Conservation (phyloP, 2,797 vertebrate species). For the Brachymystax lenok region DNA sequence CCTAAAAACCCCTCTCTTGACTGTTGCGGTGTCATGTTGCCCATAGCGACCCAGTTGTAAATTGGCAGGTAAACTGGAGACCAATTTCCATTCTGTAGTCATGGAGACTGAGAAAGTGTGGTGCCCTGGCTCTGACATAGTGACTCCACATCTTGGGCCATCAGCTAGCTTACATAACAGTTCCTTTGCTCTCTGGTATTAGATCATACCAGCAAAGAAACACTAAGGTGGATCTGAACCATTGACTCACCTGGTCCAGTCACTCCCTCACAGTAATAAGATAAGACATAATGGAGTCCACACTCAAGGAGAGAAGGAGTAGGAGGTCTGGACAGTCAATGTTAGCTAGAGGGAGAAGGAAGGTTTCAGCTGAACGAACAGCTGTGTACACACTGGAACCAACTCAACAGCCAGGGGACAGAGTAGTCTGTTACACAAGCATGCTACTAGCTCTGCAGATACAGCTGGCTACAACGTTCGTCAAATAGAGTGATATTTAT, state of each 20-base stretch:
- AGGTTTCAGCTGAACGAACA: conserved; percentile 29
- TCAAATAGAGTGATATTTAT: neutral
- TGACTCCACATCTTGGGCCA: too few species aligned
- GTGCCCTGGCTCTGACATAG: too few species aligned
- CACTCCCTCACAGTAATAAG: neutral
- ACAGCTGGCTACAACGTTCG: neutral
- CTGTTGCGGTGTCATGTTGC: too few species aligned
- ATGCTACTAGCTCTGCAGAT: neutral
- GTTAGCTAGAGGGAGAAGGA: neutral
- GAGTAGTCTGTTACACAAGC: neutral
- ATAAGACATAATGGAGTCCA: neutral
- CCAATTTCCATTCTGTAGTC: conserved; percentile 34
- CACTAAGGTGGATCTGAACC: neutral
- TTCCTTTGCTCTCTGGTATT: too few species aligned
- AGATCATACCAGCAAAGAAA: neutral
- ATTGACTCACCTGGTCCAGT: neutral
- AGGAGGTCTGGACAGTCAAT: neutral
- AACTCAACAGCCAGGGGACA: conserved; percentile 19
- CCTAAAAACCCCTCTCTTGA: too few species aligned
- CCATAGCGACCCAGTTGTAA: conserved; percentile 37
- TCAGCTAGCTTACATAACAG: too few species aligned
- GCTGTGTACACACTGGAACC: conserved; percentile 32
- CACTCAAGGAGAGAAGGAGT: neutral
- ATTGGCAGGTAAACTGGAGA: conserved; percentile 40
- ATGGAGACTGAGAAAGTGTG: conserved; percentile 30